phyloP scores from a whole-genome alignment of 2,113 vertebrate species.

The Silurus asotus region DNA sequence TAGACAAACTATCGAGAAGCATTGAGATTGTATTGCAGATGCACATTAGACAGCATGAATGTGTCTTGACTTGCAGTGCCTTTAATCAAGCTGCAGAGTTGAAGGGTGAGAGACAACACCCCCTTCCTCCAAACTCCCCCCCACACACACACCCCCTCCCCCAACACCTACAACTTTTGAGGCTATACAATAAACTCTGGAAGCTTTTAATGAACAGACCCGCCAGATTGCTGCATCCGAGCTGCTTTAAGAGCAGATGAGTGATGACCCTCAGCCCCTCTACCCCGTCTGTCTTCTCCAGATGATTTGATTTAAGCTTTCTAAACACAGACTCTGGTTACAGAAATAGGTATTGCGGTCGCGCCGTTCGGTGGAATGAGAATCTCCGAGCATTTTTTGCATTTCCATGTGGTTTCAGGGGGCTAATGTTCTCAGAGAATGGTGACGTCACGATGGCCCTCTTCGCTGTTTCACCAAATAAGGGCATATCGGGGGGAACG shows the following conservation, averaged over 20 bases:
- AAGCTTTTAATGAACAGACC: conserved; percentile 22
- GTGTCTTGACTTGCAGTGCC: conserved; percentile 47
- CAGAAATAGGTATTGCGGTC: conserved; percentile 57
- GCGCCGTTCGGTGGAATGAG: conserved; percentile 66
- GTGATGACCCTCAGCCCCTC: conserved; percentile 29
- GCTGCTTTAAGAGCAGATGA: conserved; percentile 18
- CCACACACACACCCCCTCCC: neutral
- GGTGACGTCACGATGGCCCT: conserved; percentile 57
- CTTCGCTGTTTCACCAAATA: conserved; percentile 77
- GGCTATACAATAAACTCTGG: neutral
- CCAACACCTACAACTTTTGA: neutral
- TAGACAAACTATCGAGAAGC: neutral
- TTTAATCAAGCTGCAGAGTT: conserved; percentile 44
- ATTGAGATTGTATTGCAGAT: conserved; percentile 30
- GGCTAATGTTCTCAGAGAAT: conserved; percentile 59
- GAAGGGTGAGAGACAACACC: conserved; percentile 18
- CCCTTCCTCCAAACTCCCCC: neutral
- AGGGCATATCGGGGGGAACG: conserved; percentile 74
- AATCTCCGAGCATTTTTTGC: conserved; percentile 70
- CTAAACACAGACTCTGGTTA: conserved; percentile 47
- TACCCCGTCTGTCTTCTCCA: neutral
- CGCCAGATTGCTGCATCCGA: neutral
- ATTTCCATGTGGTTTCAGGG: conserved; percentile 70
- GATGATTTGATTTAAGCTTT: conserved; percentile 44
- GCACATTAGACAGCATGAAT: conserved; percentile 53